Percentiles rank a stretch among this genome's conserved stretches.
phyloP scores from a whole-genome alignment of 2,888 invertebrate species.

The Adelphocoris suturalis region DNA sequence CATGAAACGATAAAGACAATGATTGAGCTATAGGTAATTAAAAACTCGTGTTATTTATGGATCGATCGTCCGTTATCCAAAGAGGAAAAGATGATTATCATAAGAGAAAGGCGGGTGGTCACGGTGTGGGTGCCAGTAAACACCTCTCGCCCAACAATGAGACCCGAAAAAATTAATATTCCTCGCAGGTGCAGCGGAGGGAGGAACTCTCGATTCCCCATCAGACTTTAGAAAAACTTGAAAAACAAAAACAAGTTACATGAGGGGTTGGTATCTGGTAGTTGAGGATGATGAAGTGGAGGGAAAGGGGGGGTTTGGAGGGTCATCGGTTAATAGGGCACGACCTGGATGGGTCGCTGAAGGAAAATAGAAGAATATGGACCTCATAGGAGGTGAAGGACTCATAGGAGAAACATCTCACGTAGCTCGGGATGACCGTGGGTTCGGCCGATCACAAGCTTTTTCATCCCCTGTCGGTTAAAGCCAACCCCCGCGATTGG shows the following conservation, averaged over 20 bases:
- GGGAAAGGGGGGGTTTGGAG: too few relatives aligned
- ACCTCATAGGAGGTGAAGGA: neutral
- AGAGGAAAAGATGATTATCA: conserved; percentile 8
- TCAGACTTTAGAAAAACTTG: neutral
- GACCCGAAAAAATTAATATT: conserved; percentile 53
- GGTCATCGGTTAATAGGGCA: conserved; percentile 53
- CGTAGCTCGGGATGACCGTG: conserved; percentile 28
- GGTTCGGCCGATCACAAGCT: neutral
- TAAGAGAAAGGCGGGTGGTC: conserved; percentile 32
- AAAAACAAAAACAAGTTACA: conserved; percentile 38
- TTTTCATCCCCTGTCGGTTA: neutral
- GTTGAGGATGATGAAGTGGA: neutral
- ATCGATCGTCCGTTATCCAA: conserved; percentile 32
- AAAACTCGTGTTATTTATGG: conserved; percentile 30
- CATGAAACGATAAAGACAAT: neutral
- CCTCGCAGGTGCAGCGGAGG: conserved; percentile 10
- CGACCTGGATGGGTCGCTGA: conserved; percentile 40
- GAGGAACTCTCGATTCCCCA: neutral
- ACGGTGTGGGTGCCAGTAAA: conserved; percentile 31
- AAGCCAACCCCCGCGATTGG: neutral
- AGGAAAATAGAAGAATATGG: conserved; percentile 31
- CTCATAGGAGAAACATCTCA: conserved; percentile 18
- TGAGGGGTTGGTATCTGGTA: conserved; percentile 40
- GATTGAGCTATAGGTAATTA: conserved; percentile 14
- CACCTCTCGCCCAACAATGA: neutral